A percentile compares a stretch with the other conserved stretches of the same genome.
phyloP scores from a whole-genome alignment of 2,113 vertebrate species.

The Apodemus sylvaticus region DNA sequence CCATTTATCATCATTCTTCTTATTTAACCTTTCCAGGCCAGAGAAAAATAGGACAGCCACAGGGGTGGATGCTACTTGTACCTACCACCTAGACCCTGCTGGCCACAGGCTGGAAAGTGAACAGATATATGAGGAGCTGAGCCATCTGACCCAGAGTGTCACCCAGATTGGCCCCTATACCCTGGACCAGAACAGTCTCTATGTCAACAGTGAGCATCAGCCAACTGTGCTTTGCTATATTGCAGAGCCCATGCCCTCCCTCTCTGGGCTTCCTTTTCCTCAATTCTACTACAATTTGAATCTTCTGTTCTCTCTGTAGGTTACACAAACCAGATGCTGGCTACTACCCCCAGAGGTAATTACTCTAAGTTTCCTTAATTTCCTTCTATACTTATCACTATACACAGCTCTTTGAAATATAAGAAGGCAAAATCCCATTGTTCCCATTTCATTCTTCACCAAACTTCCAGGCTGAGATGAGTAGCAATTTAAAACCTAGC shows the following conservation, averaged over 20 bases:
- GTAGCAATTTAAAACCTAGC: not conserved
- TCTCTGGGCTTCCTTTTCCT: not conserved
- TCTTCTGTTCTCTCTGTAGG: not conserved
- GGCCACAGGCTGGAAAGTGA: constrained; percentile 53
- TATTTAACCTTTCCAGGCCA: constrained; percentile 62
- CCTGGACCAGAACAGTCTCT: constrained; percentile 61
- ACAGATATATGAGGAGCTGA: constrained; percentile 62
- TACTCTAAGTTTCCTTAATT: not conserved
- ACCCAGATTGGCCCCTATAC: constrained; percentile 49
- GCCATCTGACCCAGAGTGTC: not conserved
- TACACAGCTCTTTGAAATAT: not conserved
- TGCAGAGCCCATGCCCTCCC: rapidly evolving
- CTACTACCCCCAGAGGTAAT: not conserved
- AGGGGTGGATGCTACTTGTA: constrained; percentile 79
- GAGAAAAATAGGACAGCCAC: constrained; percentile 57
- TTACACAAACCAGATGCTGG: not conserved
- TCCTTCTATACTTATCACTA: no score
- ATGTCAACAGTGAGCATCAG: constrained; percentile 48
- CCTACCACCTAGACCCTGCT: constrained; percentile 2
- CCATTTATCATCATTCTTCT: not conserved
- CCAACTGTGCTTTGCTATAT: not conserved
- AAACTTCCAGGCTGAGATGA: not conserved
- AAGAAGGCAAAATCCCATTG: not conserved
- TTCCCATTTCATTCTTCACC: not conserved
- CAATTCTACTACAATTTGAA: not conserved